Percentiles rank a stretch among this genome's conserved stretches.
phyloP scores from a whole-genome alignment of 2,113 vertebrate genomes.

The Phalacrocorax brasilianus region DNA sequence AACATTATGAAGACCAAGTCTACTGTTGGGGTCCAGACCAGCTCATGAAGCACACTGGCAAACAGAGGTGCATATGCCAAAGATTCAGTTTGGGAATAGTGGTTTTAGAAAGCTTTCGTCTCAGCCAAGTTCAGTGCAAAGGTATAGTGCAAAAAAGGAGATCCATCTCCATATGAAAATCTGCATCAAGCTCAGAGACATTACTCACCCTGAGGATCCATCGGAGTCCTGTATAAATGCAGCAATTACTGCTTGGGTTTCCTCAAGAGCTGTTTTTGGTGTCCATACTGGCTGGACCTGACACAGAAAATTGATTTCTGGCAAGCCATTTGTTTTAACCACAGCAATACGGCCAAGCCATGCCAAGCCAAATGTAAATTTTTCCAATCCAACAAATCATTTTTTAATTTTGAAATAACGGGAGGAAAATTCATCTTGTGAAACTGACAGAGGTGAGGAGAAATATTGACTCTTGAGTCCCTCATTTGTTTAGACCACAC shows the following conservation, averaged over 20 bases:
- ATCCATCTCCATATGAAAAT: background rate
- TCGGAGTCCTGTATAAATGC: background rate
- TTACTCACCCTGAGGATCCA: background rate
- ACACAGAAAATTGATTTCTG: constrained; percentile 45
- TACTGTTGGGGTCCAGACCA: background rate
- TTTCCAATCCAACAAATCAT: constrained; percentile 38
- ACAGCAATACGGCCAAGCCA: background rate
- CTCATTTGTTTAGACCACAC: constrained; percentile 45
- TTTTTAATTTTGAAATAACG: constrained; percentile 43
- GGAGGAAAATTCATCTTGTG: constrained; percentile 20
- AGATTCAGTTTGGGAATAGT: background rate
- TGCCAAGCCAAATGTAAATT: constrained; percentile 50
- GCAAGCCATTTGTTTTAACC: constrained; percentile 24
- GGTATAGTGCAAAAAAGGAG: background rate
- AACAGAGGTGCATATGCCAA: background rate
- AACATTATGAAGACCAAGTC: background rate
- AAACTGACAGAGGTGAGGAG: background rate
- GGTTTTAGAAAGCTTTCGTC: background rate
- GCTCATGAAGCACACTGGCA: background rate
- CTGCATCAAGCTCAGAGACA: background rate
- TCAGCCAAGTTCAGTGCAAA: background rate
- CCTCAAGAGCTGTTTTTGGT: constrained; percentile 5
- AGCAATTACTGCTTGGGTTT: background rate
- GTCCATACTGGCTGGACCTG: background rate
- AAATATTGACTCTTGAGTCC: background rate